Percentiles rank a stretch among this genome's conserved stretches.
Conservation (phyloP, 2,113 vertebrate species). For the Ciconia maguari region DNA sequence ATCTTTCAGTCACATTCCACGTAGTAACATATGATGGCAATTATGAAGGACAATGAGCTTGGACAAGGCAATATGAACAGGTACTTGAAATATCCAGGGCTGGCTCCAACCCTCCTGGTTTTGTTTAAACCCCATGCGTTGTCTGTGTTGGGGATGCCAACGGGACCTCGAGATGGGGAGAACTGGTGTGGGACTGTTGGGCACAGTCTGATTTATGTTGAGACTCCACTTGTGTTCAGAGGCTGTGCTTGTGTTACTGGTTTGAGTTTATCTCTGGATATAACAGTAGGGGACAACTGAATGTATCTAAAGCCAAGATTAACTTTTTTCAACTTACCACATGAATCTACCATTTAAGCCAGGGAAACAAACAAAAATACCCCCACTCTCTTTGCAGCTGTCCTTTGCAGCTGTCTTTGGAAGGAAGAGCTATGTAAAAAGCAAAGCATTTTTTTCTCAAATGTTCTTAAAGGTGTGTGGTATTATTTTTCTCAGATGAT, state of each 20-base stretch:
- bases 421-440: not conserved
- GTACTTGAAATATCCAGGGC: slow-evolving; percentile 23
- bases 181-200: not conserved
- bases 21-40: not conserved
- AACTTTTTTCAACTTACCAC: not conserved
- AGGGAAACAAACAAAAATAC: not conserved
- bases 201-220: not conserved
- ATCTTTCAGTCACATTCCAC: slow-evolving; percentile 1
- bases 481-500: slow-evolving; percentile 39
- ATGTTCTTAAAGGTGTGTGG: not conserved
- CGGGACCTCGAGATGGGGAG: not conserved
- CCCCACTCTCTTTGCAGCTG: slow-evolving; percentile 2
- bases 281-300: not conserved
- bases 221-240: not conserved
- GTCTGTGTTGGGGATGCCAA: not conserved
- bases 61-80: slow-evolving; percentile 18
- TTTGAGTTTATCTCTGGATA: not conserved
- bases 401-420: slow-evolving; percentile 27
- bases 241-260: not conserved
- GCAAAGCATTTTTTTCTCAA: not conserved
- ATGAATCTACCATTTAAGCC: not conserved
- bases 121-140: not conserved
- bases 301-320: not conserved
- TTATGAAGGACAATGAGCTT: slow-evolving; percentile 39
- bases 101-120: not conserved